Conservation (phyloP, 2,113 vertebrate genomes). For the Phrynocephalus versicolor region DNA sequence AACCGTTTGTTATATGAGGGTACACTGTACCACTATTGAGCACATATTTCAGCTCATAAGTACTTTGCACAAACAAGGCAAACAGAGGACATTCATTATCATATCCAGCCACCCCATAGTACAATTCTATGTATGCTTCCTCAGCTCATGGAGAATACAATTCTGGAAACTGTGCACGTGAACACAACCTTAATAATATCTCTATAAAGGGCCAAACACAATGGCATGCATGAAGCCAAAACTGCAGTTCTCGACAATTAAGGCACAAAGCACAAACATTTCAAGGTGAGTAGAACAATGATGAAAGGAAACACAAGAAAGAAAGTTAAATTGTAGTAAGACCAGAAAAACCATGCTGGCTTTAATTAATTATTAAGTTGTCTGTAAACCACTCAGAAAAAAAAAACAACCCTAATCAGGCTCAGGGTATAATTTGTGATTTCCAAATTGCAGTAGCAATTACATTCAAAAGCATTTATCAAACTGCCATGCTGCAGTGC, state of each 20-base stretch:
- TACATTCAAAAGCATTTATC: not conserved
- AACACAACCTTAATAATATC: not conserved
- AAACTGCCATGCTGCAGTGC: not conserved
- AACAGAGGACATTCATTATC: not conserved
- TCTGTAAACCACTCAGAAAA: not conserved
- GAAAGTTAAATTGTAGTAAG: conserved; percentile 19
- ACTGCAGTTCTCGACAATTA: not conserved
- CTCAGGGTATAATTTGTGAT: not conserved
- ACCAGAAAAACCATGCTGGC: not conserved
- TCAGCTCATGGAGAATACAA: no score
- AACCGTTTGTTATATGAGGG: no score
- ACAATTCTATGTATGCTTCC: not conserved
- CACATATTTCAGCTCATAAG: not conserved
- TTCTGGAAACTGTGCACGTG: not conserved
- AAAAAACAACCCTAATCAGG: no score
- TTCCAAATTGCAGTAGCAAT: not conserved
- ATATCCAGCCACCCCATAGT: not conserved
- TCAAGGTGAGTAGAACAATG: conserved; percentile 11
- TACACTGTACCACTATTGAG: not conserved
- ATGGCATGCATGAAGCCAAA: not conserved
- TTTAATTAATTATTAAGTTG: not conserved
- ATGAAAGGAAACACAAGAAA: not conserved
- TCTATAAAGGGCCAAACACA: not conserved
- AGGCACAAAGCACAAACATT: not conserved
- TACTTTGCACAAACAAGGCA: not conserved